phyloP scores from a whole-genome alignment of 2,888 invertebrate species.

The Drosophila barbarae region DNA sequence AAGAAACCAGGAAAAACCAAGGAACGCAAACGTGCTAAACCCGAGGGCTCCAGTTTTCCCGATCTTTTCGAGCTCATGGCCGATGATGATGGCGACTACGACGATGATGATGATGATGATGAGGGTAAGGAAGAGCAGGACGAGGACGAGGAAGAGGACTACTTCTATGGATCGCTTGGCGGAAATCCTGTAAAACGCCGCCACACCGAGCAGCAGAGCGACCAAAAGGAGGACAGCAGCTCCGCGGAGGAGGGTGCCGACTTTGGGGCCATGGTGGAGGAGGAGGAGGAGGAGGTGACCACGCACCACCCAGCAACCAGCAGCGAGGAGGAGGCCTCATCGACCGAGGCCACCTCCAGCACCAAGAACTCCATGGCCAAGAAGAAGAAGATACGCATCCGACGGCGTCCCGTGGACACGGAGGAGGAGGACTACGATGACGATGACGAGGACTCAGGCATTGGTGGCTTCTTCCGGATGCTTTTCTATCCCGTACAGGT shows the following conservation, averaged over 20 bases:
- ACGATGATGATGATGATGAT: constrained; percentile 34
- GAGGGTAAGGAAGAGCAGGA: constrained; percentile 49
- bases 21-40: constrained; percentile 21
- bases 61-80: constrained; percentile 55
- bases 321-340: constrained; percentile 15
- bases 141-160: constrained; percentile 52
- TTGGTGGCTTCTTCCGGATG: constrained; percentile 75
- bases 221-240: constrained; percentile 55
- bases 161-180: constrained; percentile 43
- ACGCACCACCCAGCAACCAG: background rate
- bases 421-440: constrained; percentile 60
- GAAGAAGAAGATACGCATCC: constrained; percentile 61
- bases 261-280: constrained; percentile 64
- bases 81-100: constrained; percentile 49
- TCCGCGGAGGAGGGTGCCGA: constrained; percentile 67
- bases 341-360: constrained; percentile 15
- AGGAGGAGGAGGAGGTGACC: constrained; percentile 41
- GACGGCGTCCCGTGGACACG: constrained; percentile 54
- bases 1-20: constrained; percentile 5
- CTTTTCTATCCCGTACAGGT: constrained; percentile 76
- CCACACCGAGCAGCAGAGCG: constrained; percentile 11
- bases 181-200: constrained; percentile 8
- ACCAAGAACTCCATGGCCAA: constrained; percentile 54
- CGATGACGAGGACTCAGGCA: constrained; percentile 56
- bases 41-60: constrained; percentile 37